Conservation (phyloP, 2,797 vertebrate species). For the Picus viridis region DNA sequence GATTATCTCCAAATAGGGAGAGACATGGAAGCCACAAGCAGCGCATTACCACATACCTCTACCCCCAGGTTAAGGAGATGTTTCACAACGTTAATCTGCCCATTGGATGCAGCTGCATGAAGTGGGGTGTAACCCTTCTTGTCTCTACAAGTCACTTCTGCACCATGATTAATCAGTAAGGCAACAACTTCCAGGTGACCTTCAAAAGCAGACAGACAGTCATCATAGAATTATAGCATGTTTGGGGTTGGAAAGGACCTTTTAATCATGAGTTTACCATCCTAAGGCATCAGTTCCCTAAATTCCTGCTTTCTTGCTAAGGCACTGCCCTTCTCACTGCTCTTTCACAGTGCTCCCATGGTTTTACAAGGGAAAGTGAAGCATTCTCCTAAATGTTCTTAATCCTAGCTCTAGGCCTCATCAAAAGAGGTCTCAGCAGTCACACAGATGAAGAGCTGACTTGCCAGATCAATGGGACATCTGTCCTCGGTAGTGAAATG, state of each 20-base stretch:
- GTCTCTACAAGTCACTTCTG: constrained; percentile 95
- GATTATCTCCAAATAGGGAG: not conserved
- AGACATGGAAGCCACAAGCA: not conserved
- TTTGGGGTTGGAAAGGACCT: not conserved
- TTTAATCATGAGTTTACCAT: not conserved
- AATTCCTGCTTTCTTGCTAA: not conserved
- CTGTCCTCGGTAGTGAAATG: not conserved
- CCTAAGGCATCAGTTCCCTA: not conserved
- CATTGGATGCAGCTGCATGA: constrained; percentile 93
- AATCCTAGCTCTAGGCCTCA: not conserved
- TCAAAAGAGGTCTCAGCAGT: not conserved
- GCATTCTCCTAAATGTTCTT: not conserved
- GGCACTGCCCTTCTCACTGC: not conserved
- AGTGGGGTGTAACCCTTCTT: constrained; percentile 97
- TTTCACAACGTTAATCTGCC: constrained; percentile 92
- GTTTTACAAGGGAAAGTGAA: not conserved
- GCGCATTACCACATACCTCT: constrained; percentile 81
- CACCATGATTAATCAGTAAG: constrained; percentile 92
- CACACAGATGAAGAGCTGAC: not conserved
- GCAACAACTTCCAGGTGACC: constrained; percentile 94
- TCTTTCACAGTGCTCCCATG: not conserved
- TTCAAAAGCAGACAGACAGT: constrained; percentile 52
- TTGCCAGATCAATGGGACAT: not conserved
- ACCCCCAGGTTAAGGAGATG: constrained; percentile 93
- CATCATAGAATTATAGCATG: not conserved